Evolutionary conservation across 2,888 invertebrate genomes (phyloP), one percentile per base, ranked within the genome.

Genomic region (Rhopalosiphum nymphaeae): DNA sequence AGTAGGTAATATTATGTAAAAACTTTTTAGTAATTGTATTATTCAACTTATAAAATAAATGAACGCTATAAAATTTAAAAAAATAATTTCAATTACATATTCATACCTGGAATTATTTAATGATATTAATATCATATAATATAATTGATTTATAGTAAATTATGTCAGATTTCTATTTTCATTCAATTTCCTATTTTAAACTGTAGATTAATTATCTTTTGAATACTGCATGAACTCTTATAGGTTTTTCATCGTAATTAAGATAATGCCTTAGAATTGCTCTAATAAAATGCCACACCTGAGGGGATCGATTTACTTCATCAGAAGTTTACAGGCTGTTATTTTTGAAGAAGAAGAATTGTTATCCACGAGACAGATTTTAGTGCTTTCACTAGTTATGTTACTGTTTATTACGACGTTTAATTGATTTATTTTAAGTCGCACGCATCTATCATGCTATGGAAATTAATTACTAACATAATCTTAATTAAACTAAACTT

Each of bases 291-390:
- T 57, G 36, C 46, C 57, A 46, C 86, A 44, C 57, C 57, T 57
- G 44, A 57, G 2, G 13, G 29, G 25, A 46, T 56, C 10, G 86
- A 86, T 92, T 86, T 46, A 46, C 46, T 29, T 86, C 46, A 46
- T 61, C 46, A 16, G n/a, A 26, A 91, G 44, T 57, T 36, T 46
- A 46, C 26, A 7, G 21, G 46, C 36, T 26, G 46, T 57, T 86
- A 91, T 92, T 86, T 61, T 49, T 61, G 91, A 92, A 91, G 57
- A 86, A 91, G 85, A 91, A 86, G n/a, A 86, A 92, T 61, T 92
- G 91, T 86, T 91, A 91, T 85, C 29, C 84, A 56, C 1, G 36
- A 56, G 42, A 84, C 84, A 91, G 84, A 56, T 56, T 56, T 91
- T 91, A 56, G 91, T 36, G 78, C 42, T 91, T 56, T 56, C 84